These are phyloP conservation scores for Gila robusta DNA, from an alignment of 2,797 vertebrate species.

Conservation along the genomic window DNA sequence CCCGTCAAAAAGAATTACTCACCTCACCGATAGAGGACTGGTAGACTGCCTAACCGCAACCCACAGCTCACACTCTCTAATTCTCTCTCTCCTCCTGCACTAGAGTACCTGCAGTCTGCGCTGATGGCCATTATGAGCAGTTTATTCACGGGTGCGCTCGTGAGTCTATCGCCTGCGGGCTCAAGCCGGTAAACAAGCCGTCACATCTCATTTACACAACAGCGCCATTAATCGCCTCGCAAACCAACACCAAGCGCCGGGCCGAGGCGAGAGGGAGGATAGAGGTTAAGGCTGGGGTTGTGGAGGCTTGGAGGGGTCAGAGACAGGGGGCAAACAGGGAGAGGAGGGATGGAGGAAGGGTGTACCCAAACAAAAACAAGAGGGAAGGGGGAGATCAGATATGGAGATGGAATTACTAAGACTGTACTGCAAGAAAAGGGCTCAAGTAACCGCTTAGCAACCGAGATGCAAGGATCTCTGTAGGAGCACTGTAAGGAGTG, in stretches of 20 bases:
- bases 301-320: background rate
- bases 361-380: constrained; percentile 19
- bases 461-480: background rate
- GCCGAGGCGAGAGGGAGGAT: constrained; percentile 33
- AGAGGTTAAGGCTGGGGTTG: background rate
- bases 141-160: constrained; percentile 58
- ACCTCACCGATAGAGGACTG: constrained; percentile 70
- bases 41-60: constrained; percentile 58
- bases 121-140: constrained; percentile 62
- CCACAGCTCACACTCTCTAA: constrained; percentile 48
- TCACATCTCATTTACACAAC: constrained; percentile 61
- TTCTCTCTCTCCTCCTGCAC: constrained; percentile 36
- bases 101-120: constrained; percentile 46
- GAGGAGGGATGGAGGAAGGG: background rate
- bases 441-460: background rate
- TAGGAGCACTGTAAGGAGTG: background rate
- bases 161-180: constrained; percentile 50
- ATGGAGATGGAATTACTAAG: background rate
- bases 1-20: constrained; percentile 82
- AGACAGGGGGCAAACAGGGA: constrained; percentile 28
- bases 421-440: background rate
- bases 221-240: constrained; percentile 40
- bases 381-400: constrained; percentile 2
- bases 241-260: constrained; percentile 45
- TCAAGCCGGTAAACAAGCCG: constrained; percentile 58